phyloP scores from a whole-genome alignment of 1,140 invertebrate species.

The Orchestia grillus region DNA sequence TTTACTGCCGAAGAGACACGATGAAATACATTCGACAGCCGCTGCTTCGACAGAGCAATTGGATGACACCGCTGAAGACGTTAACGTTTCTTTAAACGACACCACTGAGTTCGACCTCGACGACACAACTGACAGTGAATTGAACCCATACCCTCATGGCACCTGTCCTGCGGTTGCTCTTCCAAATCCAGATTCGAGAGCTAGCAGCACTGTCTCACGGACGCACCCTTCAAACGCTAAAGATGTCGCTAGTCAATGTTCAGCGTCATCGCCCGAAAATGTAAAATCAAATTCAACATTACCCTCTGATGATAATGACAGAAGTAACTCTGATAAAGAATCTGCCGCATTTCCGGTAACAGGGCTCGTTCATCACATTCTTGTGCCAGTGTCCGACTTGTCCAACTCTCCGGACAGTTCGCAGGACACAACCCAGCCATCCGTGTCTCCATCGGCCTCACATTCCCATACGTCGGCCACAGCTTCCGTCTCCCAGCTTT shows the following conservation, averaged over 20 bases:
- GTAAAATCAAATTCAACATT: background rate
- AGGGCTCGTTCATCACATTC: background rate
- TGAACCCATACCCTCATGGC: background rate
- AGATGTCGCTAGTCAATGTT: background rate
- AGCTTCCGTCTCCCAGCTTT: conserved; percentile 62
- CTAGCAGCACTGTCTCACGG: background rate
- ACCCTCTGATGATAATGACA: background rate
- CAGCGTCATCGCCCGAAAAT: background rate
- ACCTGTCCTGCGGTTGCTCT: background rate
- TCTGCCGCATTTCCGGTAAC: background rate
- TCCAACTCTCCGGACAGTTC: conserved; percentile 47
- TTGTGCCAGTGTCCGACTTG: background rate
- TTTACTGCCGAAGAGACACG: background rate
- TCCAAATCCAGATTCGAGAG: background rate
- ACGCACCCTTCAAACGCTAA: background rate
- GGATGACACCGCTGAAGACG: conserved; percentile 9
- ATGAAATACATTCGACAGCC: background rate
- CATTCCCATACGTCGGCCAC: conserved; percentile 60
- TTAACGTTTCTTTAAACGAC: conserved; percentile 32
- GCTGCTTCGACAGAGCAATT: background rate
- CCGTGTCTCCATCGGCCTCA: conserved; percentile 22
- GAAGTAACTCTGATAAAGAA: background rate
- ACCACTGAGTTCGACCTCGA: conserved; percentile 30
- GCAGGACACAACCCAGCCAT: conserved; percentile 38
- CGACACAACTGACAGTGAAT: conserved; percentile 46